Evolutionary conservation across 2,888 invertebrate species (phyloP).

Genomic region (Diarsia dahlii): DNA sequence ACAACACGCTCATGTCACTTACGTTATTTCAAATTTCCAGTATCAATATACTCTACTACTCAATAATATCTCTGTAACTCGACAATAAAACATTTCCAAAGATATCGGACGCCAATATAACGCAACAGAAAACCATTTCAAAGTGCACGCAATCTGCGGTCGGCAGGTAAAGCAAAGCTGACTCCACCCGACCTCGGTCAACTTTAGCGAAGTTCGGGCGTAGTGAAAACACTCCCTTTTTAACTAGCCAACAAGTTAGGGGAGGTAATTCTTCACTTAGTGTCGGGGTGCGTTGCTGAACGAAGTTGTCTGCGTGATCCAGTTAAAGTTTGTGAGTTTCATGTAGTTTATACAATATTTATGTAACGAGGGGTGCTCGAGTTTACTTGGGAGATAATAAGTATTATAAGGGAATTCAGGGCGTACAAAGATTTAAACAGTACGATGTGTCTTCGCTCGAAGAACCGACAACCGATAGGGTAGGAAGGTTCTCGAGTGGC

Average conservation of each 20-base stretch:
- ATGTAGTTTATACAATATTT: slow-evolving; percentile 33
- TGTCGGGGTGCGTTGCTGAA: slow-evolving; percentile 44
- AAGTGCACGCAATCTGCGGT: slow-evolving; percentile 25
- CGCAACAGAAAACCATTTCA: slow-evolving; percentile 9
- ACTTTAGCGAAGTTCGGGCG: slow-evolving; percentile 49
- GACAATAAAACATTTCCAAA: background rate
- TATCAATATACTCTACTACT: too few relatives aligned
- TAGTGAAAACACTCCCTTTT: slow-evolving; percentile 55
- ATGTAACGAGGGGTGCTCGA: background rate
- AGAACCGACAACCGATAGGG: too few relatives aligned
- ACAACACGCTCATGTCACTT: too few relatives aligned
- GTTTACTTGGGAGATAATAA: background rate
- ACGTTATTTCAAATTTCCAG: too few relatives aligned
- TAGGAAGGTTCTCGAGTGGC: too few relatives aligned
- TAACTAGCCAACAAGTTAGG: slow-evolving; percentile 58
- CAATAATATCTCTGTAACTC: background rate
- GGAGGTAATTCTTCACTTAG: slow-evolving; percentile 57
- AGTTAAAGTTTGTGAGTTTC: slow-evolving; percentile 49
- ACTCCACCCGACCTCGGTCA: slow-evolving; percentile 27
- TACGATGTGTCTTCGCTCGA: background rate
- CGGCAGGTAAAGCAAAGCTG: slow-evolving; percentile 26
- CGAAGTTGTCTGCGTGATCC: slow-evolving; percentile 51
- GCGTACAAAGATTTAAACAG: background rate
- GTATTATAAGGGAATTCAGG: background rate
- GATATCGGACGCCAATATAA: background rate